Conservation (phyloP, 2,797 vertebrate genomes). For the Scyliorhinus canicula region DNA sequence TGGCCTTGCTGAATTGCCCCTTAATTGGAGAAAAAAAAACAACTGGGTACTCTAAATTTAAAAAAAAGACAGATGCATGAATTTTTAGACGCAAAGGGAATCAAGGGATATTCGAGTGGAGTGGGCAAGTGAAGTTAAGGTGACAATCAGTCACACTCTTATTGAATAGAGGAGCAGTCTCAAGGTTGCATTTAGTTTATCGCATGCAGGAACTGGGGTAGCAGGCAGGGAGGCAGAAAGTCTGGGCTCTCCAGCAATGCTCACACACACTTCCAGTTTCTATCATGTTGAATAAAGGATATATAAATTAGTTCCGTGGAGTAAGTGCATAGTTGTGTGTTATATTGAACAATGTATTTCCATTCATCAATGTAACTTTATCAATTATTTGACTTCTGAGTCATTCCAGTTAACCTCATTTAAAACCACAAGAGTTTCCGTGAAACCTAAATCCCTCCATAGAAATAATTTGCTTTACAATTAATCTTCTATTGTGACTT, state of each 20-base stretch:
- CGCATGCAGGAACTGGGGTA: background rate
- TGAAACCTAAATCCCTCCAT: background rate
- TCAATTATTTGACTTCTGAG: background rate
- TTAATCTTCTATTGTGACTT: background rate
- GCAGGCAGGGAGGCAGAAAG: background rate
- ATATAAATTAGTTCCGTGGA: background rate
- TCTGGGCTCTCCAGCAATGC: background rate
- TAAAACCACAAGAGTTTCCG: background rate
- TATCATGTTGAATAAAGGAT: background rate
- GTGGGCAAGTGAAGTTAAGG: background rate
- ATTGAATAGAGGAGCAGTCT: background rate
- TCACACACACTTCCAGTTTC: background rate
- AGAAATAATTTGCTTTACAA: background rate
- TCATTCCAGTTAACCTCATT: background rate
- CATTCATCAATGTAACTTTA: background rate
- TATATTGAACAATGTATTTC: background rate
- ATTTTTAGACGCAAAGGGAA: background rate
- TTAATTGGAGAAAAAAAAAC: too few species aligned
- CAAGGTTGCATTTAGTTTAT: background rate
- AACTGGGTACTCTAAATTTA: too few species aligned
- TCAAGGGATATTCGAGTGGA: too few species aligned
- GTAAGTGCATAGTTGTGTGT: background rate
- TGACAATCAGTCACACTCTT: background rate
- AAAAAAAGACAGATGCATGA: background rate
- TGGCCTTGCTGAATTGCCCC: too few species aligned